Conservation (phyloP, 2,888 invertebrate genomes). For the Dione vanillae region DNA sequence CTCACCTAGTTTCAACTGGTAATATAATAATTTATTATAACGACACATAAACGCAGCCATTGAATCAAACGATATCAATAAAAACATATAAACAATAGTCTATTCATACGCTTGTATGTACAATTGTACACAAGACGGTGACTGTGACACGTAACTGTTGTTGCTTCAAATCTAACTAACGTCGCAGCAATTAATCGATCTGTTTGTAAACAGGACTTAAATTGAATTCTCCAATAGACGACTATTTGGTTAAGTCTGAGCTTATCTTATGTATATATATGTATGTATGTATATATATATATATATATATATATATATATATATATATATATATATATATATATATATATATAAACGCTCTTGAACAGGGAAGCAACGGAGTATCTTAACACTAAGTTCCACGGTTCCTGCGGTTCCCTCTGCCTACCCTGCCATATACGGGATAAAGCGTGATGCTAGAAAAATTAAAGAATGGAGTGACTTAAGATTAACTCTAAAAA, state of each 20-base stretch:
- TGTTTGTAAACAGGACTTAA: conserved; percentile 28
- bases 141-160: conserved; percentile 21
- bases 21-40: neutral
- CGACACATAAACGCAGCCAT: neutral
- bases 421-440: too few relatives aligned
- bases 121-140: conserved; percentile 7
- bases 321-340: neutral
- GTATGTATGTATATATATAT: neutral
- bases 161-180: conserved; percentile 13
- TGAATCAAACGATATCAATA: conserved; percentile 3
- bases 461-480: too few relatives aligned
- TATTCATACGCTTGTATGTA: conserved; percentile 23
- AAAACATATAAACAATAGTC: conserved; percentile 35
- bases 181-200: conserved; percentile 20
- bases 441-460: too few relatives aligned
- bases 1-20: too few relatives aligned
- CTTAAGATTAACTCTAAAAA: too few relatives aligned
- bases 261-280: neutral
- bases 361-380: too few relatives aligned
- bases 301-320: neutral
- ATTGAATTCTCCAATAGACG: conserved; percentile 11
- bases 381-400: too few relatives aligned
- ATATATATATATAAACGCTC: too few relatives aligned
- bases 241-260: neutral
- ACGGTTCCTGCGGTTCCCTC: too few relatives aligned